A percentile compares a stretch with the other conserved stretches of the same genome.
These are phyloP conservation scores for Xylophagus ater DNA, from an alignment of 2,888 invertebrate species.

Conservation along the genomic window DNA sequence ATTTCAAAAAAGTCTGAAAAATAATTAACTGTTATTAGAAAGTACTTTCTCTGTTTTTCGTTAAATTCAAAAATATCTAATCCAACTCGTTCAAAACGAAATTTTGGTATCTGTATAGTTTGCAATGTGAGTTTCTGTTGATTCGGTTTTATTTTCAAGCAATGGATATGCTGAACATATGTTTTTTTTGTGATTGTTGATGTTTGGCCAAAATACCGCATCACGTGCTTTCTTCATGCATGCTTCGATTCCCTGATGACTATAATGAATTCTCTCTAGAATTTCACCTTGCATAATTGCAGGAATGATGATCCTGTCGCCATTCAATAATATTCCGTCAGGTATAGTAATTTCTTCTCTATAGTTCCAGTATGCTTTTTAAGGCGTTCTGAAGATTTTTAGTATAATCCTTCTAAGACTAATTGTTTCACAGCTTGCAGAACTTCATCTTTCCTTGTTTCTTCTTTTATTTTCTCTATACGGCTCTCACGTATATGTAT, in stretches of 20 bases:
- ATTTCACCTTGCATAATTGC: conserved; percentile 10
- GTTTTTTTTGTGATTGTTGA: conserved; percentile 15
- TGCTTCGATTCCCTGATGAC: too few species aligned
- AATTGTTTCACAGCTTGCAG: too few species aligned
- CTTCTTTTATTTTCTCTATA: conserved; percentile 4
- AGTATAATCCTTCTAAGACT: too few species aligned
- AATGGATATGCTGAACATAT: conserved; percentile 14
- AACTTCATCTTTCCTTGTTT: too few species aligned
- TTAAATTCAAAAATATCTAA: too few species aligned
- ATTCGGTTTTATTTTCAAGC: conserved; percentile 15
- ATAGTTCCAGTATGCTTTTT: conserved; percentile 2
- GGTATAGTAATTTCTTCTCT: conserved; percentile 6
- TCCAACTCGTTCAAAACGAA: too few species aligned
- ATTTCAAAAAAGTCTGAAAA: too few species aligned
- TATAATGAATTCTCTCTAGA: too few species aligned
- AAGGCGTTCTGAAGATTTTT: too few species aligned
- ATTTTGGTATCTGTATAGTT: conserved; percentile 8
- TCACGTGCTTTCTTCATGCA: conserved; percentile 18
- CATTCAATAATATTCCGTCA: conserved; percentile 3
- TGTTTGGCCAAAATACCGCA: conserved; percentile 18
- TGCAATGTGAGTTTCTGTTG: background rate
- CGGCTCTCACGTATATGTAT: background rate
- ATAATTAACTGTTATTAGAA: conserved; percentile 22
- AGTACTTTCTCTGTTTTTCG: conserved; percentile 18
- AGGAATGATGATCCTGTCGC: conserved; percentile 5